Evolutionary conservation across 2,113 vertebrate genomes (phyloP).

Genomic region (Polyodon spathula): DNA sequence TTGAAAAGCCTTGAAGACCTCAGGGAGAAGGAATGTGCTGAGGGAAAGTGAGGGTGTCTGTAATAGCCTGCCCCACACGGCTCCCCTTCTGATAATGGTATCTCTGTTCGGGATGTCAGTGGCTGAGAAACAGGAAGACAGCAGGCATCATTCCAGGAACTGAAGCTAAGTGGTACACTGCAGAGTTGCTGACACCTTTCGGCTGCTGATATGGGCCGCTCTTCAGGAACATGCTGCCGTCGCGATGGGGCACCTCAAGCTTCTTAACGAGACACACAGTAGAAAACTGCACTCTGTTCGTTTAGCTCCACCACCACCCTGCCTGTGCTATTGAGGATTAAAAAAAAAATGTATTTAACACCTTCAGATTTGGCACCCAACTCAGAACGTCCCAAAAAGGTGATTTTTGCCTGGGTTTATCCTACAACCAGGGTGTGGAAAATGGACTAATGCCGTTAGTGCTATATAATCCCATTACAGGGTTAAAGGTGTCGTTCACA

Average conservation of each 20-base stretch:
- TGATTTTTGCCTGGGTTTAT: too few relatives aligned
- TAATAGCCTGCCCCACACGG: background rate
- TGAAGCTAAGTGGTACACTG: background rate
- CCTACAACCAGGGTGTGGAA: too few relatives aligned
- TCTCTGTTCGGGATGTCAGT: background rate
- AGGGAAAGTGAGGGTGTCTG: background rate
- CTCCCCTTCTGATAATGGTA: slow-evolving; percentile 4
- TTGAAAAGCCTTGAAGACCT: slow-evolving; percentile 5
- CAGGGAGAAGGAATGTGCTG: slow-evolving; percentile 11
- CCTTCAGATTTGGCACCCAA: too few relatives aligned
- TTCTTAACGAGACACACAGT: too few relatives aligned
- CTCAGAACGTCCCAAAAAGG: too few relatives aligned
- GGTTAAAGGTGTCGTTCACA: background rate
- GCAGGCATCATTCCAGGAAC: slow-evolving; percentile 5
- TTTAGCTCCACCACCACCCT: too few relatives aligned
- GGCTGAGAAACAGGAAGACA: background rate
- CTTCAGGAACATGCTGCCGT: background rate
- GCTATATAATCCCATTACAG: too few relatives aligned
- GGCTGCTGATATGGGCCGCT: background rate
- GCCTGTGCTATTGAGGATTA: too few relatives aligned
- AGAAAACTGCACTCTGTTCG: too few relatives aligned
- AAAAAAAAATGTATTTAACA: too few relatives aligned
- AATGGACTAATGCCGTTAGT: too few relatives aligned
- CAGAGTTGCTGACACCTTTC: background rate
- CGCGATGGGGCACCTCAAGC: too few relatives aligned